Evolutionary conservation across 2,888 invertebrate genomes (phyloP), one percentile per base, ranked within the genome.

Genomic region (Ligdia adustata): DNA sequence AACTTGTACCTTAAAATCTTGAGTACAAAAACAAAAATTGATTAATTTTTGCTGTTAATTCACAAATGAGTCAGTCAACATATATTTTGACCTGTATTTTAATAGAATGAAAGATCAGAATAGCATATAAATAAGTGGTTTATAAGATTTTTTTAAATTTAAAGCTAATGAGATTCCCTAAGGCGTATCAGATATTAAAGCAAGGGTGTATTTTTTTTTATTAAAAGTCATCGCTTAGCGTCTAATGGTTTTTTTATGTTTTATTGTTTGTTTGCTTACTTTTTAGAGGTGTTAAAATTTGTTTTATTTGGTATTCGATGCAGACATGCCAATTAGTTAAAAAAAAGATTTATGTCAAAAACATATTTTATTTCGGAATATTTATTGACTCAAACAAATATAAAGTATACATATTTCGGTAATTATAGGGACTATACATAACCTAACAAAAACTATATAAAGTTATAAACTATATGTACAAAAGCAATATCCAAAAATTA

Each of bases 181-280:
- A 75, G 69, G 68, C 69, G 75, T 76, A 77, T 75, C 73, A 68
- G 72, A 81, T 82, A 78, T 83, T 79, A 83, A 77, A 71, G 69
- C 66, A 62, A 71, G 81, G 82, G 79, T 77, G 71, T 75, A 66
- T 71, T 77, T 79, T 71, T 77, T 79, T 80, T 84, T 82, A 83
- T 82, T 84, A 85, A 85, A 85, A 86, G 80, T 81, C 77, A 82
- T 82, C 82, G 80, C 79, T 83, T 79, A 81, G 62, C 70, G 63
- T 63, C 63, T 74, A 74, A 76, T 67, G 66, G 62, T 63, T 60
- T 72, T 66, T 70, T 66, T 56, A 60, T 66, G 65, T 60, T 72
- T 70, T 69, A 69, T 72, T 72, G 62, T 74, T 73, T 74, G 61
- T 74, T 73, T 72, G 65, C 53, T 55, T 66, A 60, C 48, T 40